Evolutionary conservation across 2,888 invertebrate species (phyloP).

Genomic region (Clostera curtula): DNA sequence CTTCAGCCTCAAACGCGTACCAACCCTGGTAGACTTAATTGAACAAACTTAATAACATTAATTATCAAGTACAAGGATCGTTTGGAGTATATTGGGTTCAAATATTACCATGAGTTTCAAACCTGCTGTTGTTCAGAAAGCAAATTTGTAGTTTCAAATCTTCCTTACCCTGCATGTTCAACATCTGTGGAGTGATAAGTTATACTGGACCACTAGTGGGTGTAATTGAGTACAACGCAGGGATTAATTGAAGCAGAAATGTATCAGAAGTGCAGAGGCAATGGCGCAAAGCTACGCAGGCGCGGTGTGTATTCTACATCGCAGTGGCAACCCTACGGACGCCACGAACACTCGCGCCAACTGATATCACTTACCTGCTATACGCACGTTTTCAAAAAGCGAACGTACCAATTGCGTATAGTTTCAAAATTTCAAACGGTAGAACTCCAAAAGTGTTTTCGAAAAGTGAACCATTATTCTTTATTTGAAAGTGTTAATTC

Average conservation of each 20-base stretch:
- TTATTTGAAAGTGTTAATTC: conserved; percentile 25
- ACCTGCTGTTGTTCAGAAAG: too few relatives aligned
- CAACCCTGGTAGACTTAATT: background rate
- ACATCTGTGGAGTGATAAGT: too few relatives aligned
- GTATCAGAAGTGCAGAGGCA: conserved; percentile 63
- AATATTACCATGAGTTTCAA: too few relatives aligned
- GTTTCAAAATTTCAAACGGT: conserved; percentile 17
- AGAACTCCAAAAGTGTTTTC: conserved; percentile 19
- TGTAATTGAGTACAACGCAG: conserved; percentile 63
- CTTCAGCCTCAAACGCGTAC: too few relatives aligned
- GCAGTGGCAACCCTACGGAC: conserved; percentile 56
- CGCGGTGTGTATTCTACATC: conserved; percentile 49
- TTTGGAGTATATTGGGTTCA: background rate
- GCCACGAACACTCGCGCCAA: conserved; percentile 43
- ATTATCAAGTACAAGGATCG: background rate
- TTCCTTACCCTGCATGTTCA: too few relatives aligned
- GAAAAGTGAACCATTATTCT: conserved; percentile 19
- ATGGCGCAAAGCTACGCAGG: conserved; percentile 65
- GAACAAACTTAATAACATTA: background rate
- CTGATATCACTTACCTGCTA: conserved; percentile 19
- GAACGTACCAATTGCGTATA: conserved; percentile 18
- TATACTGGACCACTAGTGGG: conserved; percentile 38
- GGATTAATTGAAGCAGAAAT: conserved; percentile 72
- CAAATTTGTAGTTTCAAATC: too few relatives aligned
- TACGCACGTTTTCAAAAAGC: conserved; percentile 25